Evolutionary conservation across 1,140 invertebrate genomes (phyloP), one percentile per base, ranked within the genome.

Genomic region (Bombus pascuorum): DNA sequence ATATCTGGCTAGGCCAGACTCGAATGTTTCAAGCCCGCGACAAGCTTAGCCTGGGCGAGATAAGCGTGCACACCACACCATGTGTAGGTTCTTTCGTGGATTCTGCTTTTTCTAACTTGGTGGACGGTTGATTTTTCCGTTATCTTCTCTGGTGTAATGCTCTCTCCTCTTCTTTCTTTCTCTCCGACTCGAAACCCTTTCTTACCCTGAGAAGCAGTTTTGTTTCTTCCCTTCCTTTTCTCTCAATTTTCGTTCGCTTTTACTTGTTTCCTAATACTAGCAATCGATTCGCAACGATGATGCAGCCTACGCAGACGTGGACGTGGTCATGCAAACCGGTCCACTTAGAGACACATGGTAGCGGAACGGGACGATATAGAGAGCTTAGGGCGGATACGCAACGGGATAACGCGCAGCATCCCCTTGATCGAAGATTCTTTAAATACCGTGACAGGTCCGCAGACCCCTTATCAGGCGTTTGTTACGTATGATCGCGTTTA

Each of bases 401-500:
- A 47, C 25, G 32, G 78, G 37, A 81, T 78, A 81, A 87, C 62
- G 28, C 62, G 15, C 13, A 44, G 12, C 34, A 62, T 76, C 37
- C 32, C 28, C 42, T 39, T 39, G 34, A 22, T 37, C 53, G 78
- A 75, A 28, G 75, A 80, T 62, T 57, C n/a, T 44, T 44, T 47
- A 62, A 73, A 42, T 34, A 9, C 13, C 12, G 75, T 72, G 57
- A 62, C 57, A 62, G 37, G 57, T 59, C 53, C 8, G 8, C 9
- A 25, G 32, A 37, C 18, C 34, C 22, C 22, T 37, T 76, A 77
- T 71, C 70, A 76, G 76, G 73, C 84, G 88, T 92, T 93, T 89
- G 90, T 92, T 93, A 91, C 87, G 82, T 86, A 91, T 90, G 81
- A 91, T 89, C 86, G 88, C 65, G 74, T 70, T 59, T 59, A 25